Evolutionary conservation across 2,888 invertebrate genomes (phyloP).

Genomic region (Nematopogon swammerdamellus): DNA sequence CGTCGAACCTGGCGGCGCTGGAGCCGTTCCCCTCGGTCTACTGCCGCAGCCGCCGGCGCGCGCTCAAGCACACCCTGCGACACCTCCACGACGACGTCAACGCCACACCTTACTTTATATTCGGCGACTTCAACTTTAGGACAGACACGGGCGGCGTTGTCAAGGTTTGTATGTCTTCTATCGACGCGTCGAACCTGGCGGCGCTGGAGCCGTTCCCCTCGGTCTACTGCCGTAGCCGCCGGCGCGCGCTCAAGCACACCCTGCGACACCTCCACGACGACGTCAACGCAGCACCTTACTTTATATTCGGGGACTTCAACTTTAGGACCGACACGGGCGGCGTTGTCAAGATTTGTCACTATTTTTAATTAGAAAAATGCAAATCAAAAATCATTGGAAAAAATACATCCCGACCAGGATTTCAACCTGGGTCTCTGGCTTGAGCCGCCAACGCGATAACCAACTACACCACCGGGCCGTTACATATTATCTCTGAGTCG

Average conservation of each 20-base stretch:
- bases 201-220: slow-evolving; percentile 86
- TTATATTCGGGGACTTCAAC: slow-evolving; percentile 96
- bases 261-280: slow-evolving; percentile 61
- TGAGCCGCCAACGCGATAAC: too few relatives aligned
- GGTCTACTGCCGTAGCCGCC: slow-evolving; percentile 83
- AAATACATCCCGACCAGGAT: too few relatives aligned
- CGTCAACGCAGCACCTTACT: slow-evolving; percentile 71
- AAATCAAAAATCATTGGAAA: too few relatives aligned
- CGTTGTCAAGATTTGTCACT: neutral
- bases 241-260: slow-evolving; percentile 85
- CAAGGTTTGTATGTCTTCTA: neutral
- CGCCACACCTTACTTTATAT: slow-evolving; percentile 85
- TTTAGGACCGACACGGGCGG: slow-evolving; percentile 84
- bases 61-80: slow-evolving; percentile 81
- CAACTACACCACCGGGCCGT: too few relatives aligned
- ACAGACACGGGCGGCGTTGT: slow-evolving; percentile 69
- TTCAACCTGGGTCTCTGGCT: too few relatives aligned
- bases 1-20: slow-evolving; percentile 91
- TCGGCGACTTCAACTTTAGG: slow-evolving; percentile 96
- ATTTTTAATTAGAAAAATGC: too few relatives aligned
- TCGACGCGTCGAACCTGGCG: slow-evolving; percentile 95
- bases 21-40: slow-evolving; percentile 85
- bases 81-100: slow-evolving; percentile 49
- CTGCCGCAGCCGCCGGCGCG: slow-evolving; percentile 82
- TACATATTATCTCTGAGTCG: too few relatives aligned